Evolutionary conservation across 2,888 invertebrate species (phyloP).

Genomic region (Drosophila mimetica): DNA sequence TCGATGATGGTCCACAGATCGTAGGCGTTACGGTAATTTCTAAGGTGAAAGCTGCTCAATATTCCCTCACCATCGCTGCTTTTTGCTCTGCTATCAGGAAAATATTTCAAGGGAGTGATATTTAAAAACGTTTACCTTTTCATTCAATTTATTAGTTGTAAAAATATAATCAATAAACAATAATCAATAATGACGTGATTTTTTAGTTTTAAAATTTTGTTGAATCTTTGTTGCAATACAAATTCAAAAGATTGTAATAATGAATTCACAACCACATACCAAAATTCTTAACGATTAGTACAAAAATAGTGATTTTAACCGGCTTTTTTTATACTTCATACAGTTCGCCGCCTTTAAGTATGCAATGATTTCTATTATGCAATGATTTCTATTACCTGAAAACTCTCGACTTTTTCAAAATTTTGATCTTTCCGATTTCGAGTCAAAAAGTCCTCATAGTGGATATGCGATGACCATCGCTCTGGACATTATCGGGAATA

Average conservation of each 20-base stretch:
- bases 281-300: neutral
- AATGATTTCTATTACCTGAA: neutral
- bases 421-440: neutral
- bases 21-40: conserved; percentile 46
- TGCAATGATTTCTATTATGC: neutral
- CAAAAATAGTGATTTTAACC: neutral
- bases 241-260: too few relatives aligned
- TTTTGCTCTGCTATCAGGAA: neutral
- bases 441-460: neutral
- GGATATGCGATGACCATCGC: conserved; percentile 19
- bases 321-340: neutral
- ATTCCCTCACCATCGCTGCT: neutral
- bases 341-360: neutral
- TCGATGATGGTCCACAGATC: conserved; percentile 40
- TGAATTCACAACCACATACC: neutral
- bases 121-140: neutral
- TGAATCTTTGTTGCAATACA: neutral
- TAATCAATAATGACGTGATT: too few relatives aligned
- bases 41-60: conserved; percentile 36
- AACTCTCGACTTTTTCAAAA: too few relatives aligned
- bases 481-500: conserved; percentile 39
- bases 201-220: too few relatives aligned
- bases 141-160: too few relatives aligned
- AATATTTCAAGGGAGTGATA: neutral
- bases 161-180: too few relatives aligned